These are phyloP conservation scores for Strigamia transsilvanica DNA, from an alignment of 2,888 invertebrate species.

Conservation along the genomic window DNA sequence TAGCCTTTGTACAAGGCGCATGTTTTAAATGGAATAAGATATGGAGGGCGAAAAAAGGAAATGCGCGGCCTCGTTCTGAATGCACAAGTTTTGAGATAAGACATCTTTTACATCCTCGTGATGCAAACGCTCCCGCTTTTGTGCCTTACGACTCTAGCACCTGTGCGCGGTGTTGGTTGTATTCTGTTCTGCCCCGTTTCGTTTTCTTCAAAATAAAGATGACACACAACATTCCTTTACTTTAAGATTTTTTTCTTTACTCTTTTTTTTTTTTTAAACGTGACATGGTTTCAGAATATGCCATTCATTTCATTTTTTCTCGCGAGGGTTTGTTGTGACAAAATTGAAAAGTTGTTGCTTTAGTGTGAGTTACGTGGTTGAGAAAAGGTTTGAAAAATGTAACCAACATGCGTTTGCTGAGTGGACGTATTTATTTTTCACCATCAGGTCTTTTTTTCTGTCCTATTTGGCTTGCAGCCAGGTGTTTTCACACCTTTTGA, in stretches of 20 bases:
- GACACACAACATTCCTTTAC: constrained; percentile 11
- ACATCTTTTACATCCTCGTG: constrained; percentile 38
- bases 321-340: constrained; percentile 28
- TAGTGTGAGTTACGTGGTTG: constrained; percentile 14
- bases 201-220: constrained; percentile 33
- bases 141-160: constrained; percentile 41
- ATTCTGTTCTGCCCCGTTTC: constrained; percentile 32
- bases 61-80: constrained; percentile 40
- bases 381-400: constrained; percentile 39
- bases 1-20: constrained; percentile 34
- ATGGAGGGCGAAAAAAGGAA: constrained; percentile 37
- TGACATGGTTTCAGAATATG: constrained; percentile 35
- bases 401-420: constrained; percentile 45
- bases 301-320: constrained; percentile 41
- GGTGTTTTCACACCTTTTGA: constrained; percentile 45
- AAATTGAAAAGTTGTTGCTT: constrained; percentile 45
- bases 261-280: constrained; percentile 17
- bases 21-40: constrained; percentile 49
- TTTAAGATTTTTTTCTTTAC: background rate
- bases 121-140: constrained; percentile 32
- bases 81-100: constrained; percentile 40
- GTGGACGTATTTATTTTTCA: constrained; percentile 45
- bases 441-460: constrained; percentile 24
- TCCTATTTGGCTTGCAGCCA: constrained; percentile 39
- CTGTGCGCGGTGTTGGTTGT: constrained; percentile 31